Evolutionary conservation across 2,797 vertebrate species (phyloP), one percentile per base, ranked within the genome.

Genomic region (Podargus strigoides): DNA sequence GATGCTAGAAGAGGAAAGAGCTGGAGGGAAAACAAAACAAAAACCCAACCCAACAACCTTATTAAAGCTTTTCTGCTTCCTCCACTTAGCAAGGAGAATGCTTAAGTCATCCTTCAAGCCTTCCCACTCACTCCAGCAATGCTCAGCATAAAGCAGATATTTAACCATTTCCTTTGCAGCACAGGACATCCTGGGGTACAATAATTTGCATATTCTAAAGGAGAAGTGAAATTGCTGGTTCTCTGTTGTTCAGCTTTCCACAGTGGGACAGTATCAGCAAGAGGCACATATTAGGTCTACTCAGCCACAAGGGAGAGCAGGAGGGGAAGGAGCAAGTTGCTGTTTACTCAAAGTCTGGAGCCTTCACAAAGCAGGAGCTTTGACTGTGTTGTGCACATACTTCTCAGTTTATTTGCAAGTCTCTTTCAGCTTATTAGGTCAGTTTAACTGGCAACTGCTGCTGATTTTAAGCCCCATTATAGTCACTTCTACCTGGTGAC

Each of bases 401-500:
- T 70, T 30, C 49, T 66, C 69, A 14, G 36, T 80, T 90, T 94
- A 92, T 89, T 62, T 72, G 42, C 64, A 83, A 83, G 55, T 56
- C 62, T 91, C 63, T 90, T 75, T 82, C 47, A 93, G 90, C 47
- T 93, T 87, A 80, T 69, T 52, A 93, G 84, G 64, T 93, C 95
- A 89, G 37, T 75, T 92, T 62, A 90, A 77, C 52, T 77, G 74
- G 74, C 87, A 93, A 81, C 56, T 26, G 34, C 67, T 63, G 69
- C 77, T 67, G 74, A 83, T 82, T 78, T 81, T 56, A 74, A 93
- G 68, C 36, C 42, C 49, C 92, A 62, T 92, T 93, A 92, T 2
- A 91, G 53, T 62, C 68, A 32, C 53, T 92, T 81, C 49, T 92
- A 94, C 72, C 95, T 89, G 90, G 82, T 74, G 66, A 89, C 44